Evolutionary conservation across 2,888 invertebrate genomes (phyloP).

Genomic region (Toxonevra muliebris): DNA sequence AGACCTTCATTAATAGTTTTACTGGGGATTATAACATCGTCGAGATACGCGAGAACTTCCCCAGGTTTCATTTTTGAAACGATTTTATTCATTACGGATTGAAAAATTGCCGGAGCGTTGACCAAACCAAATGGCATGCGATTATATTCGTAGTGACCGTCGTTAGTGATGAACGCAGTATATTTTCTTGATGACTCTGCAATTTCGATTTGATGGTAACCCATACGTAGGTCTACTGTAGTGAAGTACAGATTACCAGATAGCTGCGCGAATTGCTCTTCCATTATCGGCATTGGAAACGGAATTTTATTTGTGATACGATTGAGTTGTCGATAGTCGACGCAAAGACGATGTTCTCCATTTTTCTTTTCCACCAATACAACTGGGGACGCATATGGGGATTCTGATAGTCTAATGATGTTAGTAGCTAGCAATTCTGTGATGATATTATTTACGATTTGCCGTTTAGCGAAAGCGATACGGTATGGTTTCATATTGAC

Average conservation of each 20-base stretch:
- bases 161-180: slow-evolving; percentile 33
- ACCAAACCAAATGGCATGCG: slow-evolving; percentile 36
- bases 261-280: slow-evolving; percentile 27
- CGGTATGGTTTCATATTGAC: slow-evolving; percentile 26
- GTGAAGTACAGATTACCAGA: slow-evolving; percentile 30
- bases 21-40: slow-evolving; percentile 39
- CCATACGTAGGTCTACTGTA: slow-evolving; percentile 32
- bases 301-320: slow-evolving; percentile 24
- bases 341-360: slow-evolving; percentile 29
- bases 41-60: slow-evolving; percentile 33
- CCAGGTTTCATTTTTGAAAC: slow-evolving; percentile 23
- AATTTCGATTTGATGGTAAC: slow-evolving; percentile 36
- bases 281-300: slow-evolving; percentile 32
- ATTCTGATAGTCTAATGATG: slow-evolving; percentile 27
- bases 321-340: slow-evolving; percentile 31
- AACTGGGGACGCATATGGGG: slow-evolving; percentile 29
- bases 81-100: slow-evolving; percentile 33
- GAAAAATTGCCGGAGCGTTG: slow-evolving; percentile 35
- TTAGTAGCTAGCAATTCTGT: slow-evolving; percentile 14
- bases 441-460: slow-evolving; percentile 17
- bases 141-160: too few species aligned
- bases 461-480: slow-evolving; percentile 16
- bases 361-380: slow-evolving; percentile 34
- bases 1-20: slow-evolving; percentile 30
- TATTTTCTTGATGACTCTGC: slow-evolving; percentile 25